Evolutionary conservation across 2,797 vertebrate genomes (phyloP).

Genomic region (Liasis olivaceus): DNA sequence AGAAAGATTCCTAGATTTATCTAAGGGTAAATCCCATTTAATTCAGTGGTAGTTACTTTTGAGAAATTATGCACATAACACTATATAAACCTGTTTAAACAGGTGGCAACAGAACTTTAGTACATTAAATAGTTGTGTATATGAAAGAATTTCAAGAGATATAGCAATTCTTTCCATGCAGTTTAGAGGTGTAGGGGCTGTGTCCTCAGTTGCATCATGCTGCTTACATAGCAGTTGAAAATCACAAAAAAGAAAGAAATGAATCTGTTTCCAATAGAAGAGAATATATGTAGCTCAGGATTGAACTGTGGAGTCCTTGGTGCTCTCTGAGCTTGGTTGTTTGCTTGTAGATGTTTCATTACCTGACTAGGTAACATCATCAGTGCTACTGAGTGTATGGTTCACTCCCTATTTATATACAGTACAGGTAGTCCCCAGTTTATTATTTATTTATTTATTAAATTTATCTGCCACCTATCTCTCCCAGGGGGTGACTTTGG

Average conservation of each 20-base stretch:
- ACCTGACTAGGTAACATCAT: background rate
- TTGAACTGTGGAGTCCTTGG: background rate
- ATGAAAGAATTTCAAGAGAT: background rate
- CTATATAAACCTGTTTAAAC: background rate
- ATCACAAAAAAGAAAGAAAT: background rate
- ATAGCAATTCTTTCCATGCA: background rate
- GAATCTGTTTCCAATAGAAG: too few relatives aligned
- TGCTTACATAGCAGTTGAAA: background rate
- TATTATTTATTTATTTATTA: too few relatives aligned
- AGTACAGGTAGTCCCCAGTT: background rate
- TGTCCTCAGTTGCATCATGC: background rate
- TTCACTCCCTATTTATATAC: background rate
- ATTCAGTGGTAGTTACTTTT: background rate
- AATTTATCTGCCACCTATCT: too few relatives aligned
- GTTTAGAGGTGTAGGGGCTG: background rate
- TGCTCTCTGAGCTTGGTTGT: background rate
- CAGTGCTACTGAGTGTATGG: background rate
- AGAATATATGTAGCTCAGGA: background rate
- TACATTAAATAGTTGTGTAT: background rate
- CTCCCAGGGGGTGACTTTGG: too few relatives aligned
- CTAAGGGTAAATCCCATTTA: background rate
- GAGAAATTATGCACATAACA: background rate
- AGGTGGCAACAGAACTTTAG: background rate
- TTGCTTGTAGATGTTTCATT: background rate
- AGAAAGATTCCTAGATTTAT: background rate